Evolutionary conservation across 2,888 invertebrate genomes (phyloP).

Genomic region (Drosophila greeni): DNA sequence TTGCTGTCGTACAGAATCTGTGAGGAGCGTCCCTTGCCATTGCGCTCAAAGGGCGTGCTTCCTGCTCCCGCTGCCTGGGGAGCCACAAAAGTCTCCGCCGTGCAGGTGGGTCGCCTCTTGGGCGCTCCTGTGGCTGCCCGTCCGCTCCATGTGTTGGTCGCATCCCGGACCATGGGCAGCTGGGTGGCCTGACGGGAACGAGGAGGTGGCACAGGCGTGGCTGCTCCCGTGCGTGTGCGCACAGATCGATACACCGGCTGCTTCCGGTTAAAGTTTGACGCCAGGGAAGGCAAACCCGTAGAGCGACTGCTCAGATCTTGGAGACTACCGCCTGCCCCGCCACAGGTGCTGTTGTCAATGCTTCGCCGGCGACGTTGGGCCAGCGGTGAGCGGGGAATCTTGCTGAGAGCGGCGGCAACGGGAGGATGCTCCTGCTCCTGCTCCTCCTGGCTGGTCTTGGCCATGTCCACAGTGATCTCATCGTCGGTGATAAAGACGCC

Average conservation of each 20-base stretch:
- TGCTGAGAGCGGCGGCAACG: conserved; percentile 66
- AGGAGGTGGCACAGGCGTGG: conserved; percentile 39
- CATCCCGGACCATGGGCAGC: conserved; percentile 78
- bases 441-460: conserved; percentile 81
- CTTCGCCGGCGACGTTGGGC: conserved; percentile 76
- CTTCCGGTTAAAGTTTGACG: conserved; percentile 70
- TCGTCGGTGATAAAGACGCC: conserved; percentile 78
- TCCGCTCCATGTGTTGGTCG: conserved; percentile 88
- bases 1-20: conserved; percentile 80
- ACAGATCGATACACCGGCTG: conserved; percentile 78
- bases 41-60: conserved; percentile 79
- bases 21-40: conserved; percentile 75
- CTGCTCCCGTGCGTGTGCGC: conserved; percentile 76
- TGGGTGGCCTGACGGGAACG: conserved; percentile 44
- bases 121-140: conserved; percentile 76
- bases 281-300: conserved; percentile 57
- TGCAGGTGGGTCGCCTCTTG: conserved; percentile 80
- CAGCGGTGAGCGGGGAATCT: conserved; percentile 78
- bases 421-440: background rate
- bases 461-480: conserved; percentile 82
- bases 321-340: conserved; percentile 71
- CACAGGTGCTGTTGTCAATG: conserved; percentile 74
- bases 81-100: conserved; percentile 83
- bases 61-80: conserved; percentile 1
- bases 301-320: conserved; percentile 72